Evolutionary conservation across 2,888 invertebrate genomes (phyloP), one percentile per base, ranked within the genome.

Genomic region (Lysandra coridon): DNA sequence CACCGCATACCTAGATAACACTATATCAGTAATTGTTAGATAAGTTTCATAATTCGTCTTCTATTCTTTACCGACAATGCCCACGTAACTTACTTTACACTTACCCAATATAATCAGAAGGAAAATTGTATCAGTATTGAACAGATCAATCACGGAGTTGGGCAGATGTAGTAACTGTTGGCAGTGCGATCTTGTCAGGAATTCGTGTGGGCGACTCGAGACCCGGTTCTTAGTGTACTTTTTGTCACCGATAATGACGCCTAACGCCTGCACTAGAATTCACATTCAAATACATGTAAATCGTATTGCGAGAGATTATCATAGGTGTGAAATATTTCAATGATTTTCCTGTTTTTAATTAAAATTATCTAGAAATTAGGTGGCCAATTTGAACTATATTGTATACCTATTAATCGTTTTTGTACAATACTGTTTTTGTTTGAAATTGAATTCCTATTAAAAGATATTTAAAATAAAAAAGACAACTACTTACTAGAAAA

Each of bases 201-300:
- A 93, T 93, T 92, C 86, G 91, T 90, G 93, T 92, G 90, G 93
- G 93, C 83, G 80, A 57, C 57, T 17, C 57, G 57, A 57, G 85
- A 87, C 88, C 87, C 87, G 89, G 89, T 89, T 88, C 82, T 37
- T 37, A 73, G 73, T 83, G 85, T 84, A 75, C 86, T 88, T 87
- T 88, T 88, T 87, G 86, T 87, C 84, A 85, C 81, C 49, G 49
- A 69, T 37, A 69, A 69, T 69, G 69, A 33, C 69, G 69, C 33
- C 69, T 69, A 69, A 69, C 69, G 69, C 69, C 69, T 69, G 69
- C 69, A 69, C 69, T 69, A 69, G 69, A 69, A 64, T 64, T 23
- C 30, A 64, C 30, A 64, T 64, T 69, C 69, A 33, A 69, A 69
- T 69, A 23, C 69, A 69, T 33, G 69, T 69, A 69, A 33, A 69